Percentiles rank a stretch among this genome's conserved stretches.
Evolutionary conservation across 2,888 invertebrate species (phyloP).

Genomic region (Athetis lepigone): DNA sequence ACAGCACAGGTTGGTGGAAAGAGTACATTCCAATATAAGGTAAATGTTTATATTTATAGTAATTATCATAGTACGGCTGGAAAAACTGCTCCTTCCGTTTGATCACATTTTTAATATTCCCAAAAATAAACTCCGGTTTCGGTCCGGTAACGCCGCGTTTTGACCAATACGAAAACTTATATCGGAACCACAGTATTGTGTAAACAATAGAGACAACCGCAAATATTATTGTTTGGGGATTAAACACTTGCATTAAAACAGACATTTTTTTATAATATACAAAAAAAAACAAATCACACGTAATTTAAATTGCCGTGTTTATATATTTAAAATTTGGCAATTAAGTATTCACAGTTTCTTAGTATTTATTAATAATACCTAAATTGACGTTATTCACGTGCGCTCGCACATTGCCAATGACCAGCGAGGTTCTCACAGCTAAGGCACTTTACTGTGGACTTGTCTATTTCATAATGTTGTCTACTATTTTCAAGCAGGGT

Average conservation of each 20-base stretch:
- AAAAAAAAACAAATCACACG: slow-evolving; percentile 12
- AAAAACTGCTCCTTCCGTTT: slow-evolving; percentile 91
- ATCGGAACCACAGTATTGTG: slow-evolving; percentile 78
- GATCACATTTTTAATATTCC: slow-evolving; percentile 90
- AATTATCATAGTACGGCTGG: slow-evolving; percentile 91
- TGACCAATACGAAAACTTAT: slow-evolving; percentile 91
- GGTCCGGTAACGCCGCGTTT: slow-evolving; percentile 89
- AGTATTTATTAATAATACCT: slow-evolving; percentile 17
- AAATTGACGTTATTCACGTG: slow-evolving; percentile 37
- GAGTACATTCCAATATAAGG: slow-evolving; percentile 91
- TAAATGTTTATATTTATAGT: slow-evolving; percentile 87
- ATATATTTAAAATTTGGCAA: neutral
- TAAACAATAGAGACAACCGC: slow-evolving; percentile 66
- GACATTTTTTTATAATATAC: slow-evolving; percentile 61
- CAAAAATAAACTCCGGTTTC: slow-evolving; percentile 91
- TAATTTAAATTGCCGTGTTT: neutral
- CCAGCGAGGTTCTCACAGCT: slow-evolving; percentile 43
- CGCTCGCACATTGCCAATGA: slow-evolving; percentile 35
- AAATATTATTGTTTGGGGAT: slow-evolving; percentile 66
- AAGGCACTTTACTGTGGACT: slow-evolving; percentile 57
- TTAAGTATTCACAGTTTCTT: slow-evolving; percentile 8
- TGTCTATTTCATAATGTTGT: slow-evolving; percentile 63
- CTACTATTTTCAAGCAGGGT: slow-evolving; percentile 53
- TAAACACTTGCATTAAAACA: slow-evolving; percentile 58
- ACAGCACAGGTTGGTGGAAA: slow-evolving; percentile 91